Conservation (phyloP, 2,797 vertebrate species). For the Myioborus miniatus region DNA sequence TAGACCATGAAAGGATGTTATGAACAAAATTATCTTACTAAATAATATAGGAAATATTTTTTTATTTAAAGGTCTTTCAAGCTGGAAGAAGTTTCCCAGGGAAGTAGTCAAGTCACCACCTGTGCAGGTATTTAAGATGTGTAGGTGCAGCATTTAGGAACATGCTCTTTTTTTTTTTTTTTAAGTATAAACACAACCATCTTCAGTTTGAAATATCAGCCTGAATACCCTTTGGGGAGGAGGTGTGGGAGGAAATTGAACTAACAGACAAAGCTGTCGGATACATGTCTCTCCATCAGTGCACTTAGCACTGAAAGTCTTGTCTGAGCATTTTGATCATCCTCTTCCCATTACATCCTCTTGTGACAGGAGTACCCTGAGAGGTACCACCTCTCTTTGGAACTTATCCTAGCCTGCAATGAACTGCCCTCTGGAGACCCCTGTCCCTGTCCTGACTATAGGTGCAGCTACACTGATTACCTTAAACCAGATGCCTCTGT, state of each 20-base stretch:
- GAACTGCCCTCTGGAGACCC: neutral
- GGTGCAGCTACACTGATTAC: neutral
- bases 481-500: neutral
- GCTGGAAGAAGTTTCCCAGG: neutral
- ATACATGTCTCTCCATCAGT: neutral
- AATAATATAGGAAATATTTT: neutral
- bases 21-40: neutral
- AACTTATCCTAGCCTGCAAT: neutral
- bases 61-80: neutral
- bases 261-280: neutral
- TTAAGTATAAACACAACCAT: neutral
- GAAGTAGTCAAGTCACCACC: neutral
- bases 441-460: neutral
- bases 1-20: neutral
- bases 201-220: neutral
- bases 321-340: neutral
- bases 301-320: neutral
- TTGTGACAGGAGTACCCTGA: accelerated
- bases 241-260: neutral
- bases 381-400: neutral
- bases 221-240: neutral
- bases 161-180: neutral
- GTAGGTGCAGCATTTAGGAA: neutral
- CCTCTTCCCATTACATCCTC: neutral
- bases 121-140: neutral